Conservation (phyloP, 1,140 invertebrate genomes). For the Brachionus rubens region DNA sequence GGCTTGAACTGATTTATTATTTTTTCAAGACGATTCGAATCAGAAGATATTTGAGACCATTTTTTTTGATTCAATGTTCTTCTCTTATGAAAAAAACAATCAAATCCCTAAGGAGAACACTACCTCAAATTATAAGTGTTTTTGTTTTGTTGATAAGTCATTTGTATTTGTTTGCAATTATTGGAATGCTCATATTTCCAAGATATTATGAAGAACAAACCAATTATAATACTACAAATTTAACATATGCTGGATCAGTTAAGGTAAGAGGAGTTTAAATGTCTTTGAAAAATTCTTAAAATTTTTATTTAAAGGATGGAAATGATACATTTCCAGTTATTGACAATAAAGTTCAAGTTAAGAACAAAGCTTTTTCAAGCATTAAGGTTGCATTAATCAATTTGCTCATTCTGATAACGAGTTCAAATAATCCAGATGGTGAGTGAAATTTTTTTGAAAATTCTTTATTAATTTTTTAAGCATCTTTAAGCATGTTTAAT, state of each 20-base stretch:
- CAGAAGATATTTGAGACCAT: constrained; percentile 54
- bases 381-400: constrained; percentile 51
- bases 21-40: constrained; percentile 51
- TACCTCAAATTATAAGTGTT: constrained; percentile 57
- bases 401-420: constrained; percentile 57
- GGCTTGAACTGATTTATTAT: neutral
- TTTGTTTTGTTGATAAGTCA: constrained; percentile 54
- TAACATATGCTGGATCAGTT: no score
- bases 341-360: neutral
- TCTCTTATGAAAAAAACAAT: constrained; percentile 58
- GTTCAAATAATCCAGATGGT: constrained; percentile 60
- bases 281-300: neutral
- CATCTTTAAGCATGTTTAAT: no score
- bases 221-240: constrained; percentile 2
- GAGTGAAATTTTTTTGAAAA: no score
- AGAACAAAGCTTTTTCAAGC: constrained; percentile 47
- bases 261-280: neutral
- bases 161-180: constrained; percentile 55
- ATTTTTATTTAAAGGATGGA: neutral
- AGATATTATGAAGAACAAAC: neutral
- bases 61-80: constrained; percentile 56
- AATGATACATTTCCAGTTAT: constrained; percentile 20
- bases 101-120: constrained; percentile 53
- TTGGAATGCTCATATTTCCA: constrained; percentile 58
- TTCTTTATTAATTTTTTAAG: no score